A percentile compares a stretch with the other conserved stretches of the same genome.
phyloP scores from a whole-genome alignment of 2,113 vertebrate genomes.

The Sakesphorus luctuosus region DNA sequence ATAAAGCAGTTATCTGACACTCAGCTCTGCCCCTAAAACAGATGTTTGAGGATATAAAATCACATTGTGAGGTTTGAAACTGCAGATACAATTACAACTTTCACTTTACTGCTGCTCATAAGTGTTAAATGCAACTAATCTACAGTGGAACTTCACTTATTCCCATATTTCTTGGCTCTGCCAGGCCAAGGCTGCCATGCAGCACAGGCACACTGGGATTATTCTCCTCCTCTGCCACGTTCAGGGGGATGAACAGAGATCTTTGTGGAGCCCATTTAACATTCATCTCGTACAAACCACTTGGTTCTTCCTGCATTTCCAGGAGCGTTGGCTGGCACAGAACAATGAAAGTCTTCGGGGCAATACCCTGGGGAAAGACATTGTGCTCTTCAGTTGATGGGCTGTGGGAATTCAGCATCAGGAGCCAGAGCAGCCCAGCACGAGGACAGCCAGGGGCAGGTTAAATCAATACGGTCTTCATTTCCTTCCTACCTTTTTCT shows the following conservation, averaged over 20 bases:
- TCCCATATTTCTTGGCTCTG: neutral
- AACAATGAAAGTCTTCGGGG: neutral
- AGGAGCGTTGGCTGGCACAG: neutral
- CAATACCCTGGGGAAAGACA: neutral
- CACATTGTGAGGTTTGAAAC: slow-evolving; percentile 31
- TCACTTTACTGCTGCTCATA: slow-evolving; percentile 63
- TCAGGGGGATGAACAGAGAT: neutral
- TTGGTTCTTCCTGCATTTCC: neutral
- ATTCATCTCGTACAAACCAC: neutral
- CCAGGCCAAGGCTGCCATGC: neutral
- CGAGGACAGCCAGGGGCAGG: rapidly evolving
- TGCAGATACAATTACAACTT: slow-evolving; percentile 54
- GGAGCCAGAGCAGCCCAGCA: neutral
- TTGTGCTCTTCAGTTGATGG: neutral
- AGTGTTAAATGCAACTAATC: slow-evolving; percentile 36
- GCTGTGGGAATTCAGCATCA: neutral
- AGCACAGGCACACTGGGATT: neutral
- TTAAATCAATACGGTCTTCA: neutral
- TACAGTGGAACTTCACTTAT: slow-evolving; percentile 5
- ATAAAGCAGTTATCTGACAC: slow-evolving; percentile 49
- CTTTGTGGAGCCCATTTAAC: neutral
- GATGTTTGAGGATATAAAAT: slow-evolving; percentile 65
- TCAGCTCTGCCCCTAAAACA: slow-evolving; percentile 60
- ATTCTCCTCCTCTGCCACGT: neutral
- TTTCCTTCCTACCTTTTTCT: neutral